These are phyloP conservation scores for Andrena cerasifolii DNA, from an alignment of 1,140 invertebrate species.

Conservation along the genomic window DNA sequence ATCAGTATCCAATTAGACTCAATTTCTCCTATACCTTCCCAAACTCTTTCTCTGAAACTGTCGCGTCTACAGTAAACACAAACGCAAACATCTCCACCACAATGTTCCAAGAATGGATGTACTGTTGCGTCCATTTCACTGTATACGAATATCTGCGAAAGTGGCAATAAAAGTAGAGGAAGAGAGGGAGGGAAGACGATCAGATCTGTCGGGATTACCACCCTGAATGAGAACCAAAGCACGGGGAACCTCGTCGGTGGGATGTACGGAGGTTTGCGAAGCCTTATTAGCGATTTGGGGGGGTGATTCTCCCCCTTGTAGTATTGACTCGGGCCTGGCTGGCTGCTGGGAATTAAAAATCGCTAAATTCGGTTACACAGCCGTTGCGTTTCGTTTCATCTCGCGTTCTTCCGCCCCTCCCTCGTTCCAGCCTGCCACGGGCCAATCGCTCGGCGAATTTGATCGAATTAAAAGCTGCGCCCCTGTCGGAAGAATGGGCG, in stretches of 20 bases:
- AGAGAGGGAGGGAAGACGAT: conserved; percentile 19
- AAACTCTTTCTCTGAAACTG: too few relatives aligned
- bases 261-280: conserved; percentile 77
- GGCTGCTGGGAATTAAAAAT: conserved; percentile 78
- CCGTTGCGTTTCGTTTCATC: conserved; percentile 64
- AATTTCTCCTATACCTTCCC: too few relatives aligned
- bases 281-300: conserved; percentile 79
- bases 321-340: conserved; percentile 66
- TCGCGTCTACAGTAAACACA: too few relatives aligned
- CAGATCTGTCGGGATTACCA: conserved; percentile 49
- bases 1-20: too few relatives aligned
- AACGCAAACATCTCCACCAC: too few relatives aligned
- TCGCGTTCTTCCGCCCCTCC: conserved; percentile 31
- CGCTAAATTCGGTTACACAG: conserved; percentile 78
- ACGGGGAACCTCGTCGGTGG: conserved; percentile 74
- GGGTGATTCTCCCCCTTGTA: conserved; percentile 68
- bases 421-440: conserved; percentile 21
- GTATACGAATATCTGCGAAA: too few relatives aligned
- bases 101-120: too few relatives aligned
- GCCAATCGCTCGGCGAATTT: conserved; percentile 60
- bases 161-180: background rate
- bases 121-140: too few relatives aligned
- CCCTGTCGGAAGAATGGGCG: background rate
- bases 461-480: conserved; percentile 64
- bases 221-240: conserved; percentile 73